Conservation (phyloP, 2,888 invertebrate species). For the Bugulina stolonifera region DNA sequence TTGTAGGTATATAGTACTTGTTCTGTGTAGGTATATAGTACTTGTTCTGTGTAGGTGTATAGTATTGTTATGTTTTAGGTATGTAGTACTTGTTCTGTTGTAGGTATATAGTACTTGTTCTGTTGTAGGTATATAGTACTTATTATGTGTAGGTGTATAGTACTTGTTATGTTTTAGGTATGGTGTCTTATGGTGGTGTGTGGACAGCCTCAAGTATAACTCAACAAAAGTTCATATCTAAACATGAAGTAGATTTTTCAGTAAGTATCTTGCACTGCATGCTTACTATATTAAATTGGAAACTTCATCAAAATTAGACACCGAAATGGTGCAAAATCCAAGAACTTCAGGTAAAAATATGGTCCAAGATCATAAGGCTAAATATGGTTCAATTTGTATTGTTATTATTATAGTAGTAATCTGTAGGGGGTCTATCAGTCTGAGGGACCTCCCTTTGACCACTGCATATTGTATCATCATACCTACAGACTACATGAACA, state of each 20-base stretch:
- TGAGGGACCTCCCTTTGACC: too few species aligned
- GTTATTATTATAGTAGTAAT: too few species aligned
- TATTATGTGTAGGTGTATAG: neutral
- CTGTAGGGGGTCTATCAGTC: too few species aligned
- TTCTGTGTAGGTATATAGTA: neutral
- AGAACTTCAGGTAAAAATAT: too few species aligned
- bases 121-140: neutral
- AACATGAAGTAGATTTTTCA: conserved; percentile 8
- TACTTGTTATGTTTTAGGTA: conserved; percentile 1
- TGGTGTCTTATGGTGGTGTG: neutral
- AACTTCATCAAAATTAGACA: too few species aligned
- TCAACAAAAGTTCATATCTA: conserved; percentile 20
- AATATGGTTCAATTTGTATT: too few species aligned
- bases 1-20: neutral
- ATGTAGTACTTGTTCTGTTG: neutral
- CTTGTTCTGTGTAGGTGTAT: neutral
- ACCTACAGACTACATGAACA: too few species aligned
- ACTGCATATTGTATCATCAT: too few species aligned
- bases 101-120: neutral
- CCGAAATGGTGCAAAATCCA: too few species aligned
- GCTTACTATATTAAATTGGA: too few species aligned
- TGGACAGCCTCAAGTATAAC: conserved; percentile 17
- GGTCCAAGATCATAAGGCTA: too few species aligned
- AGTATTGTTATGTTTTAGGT: neutral
- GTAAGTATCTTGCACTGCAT: too few species aligned